These are phyloP conservation scores for Gallinago jamesoni DNA, from an alignment of 2,113 vertebrate genomes.

Conservation along the genomic window DNA sequence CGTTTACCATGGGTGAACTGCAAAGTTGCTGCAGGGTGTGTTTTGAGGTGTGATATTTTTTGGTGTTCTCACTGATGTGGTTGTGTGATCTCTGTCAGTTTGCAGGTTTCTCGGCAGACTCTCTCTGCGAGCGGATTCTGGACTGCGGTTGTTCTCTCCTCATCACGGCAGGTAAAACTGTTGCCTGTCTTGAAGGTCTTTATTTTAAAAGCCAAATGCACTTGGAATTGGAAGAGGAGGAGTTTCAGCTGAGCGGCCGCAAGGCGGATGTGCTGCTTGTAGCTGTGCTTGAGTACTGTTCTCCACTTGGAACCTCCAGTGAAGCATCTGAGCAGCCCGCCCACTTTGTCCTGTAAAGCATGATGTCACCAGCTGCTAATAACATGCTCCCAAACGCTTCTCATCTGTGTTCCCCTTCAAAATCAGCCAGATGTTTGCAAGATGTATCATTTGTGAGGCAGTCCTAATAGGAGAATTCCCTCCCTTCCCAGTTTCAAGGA, in stretches of 20 bases:
- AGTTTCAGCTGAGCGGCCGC: background rate
- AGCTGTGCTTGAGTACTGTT: background rate
- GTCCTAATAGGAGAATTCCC: background rate
- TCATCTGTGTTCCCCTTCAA: background rate
- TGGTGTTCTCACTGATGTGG: background rate
- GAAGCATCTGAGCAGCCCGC: background rate
- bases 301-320: background rate
- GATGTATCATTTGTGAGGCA: background rate
- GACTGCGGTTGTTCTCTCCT: conserved; percentile 89
- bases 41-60: background rate
- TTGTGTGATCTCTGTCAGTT: conserved; percentile 78
- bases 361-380: conserved; percentile 27
- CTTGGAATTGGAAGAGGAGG: background rate
- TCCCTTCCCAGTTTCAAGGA: background rate
- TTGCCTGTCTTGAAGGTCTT: background rate
- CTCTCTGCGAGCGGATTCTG: conserved; percentile 91
- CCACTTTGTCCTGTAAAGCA: conserved; percentile 1
- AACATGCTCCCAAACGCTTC: background rate
- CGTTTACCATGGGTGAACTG: background rate
- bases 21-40: background rate
- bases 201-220: background rate
- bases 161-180: conserved; percentile 87
- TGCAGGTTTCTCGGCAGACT: conserved; percentile 95
- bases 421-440: conserved; percentile 4
- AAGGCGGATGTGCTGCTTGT: background rate